These are phyloP conservation scores for Stegophylla sp. DNA, from an alignment of 2,888 invertebrate genomes.

Conservation along the genomic window DNA sequence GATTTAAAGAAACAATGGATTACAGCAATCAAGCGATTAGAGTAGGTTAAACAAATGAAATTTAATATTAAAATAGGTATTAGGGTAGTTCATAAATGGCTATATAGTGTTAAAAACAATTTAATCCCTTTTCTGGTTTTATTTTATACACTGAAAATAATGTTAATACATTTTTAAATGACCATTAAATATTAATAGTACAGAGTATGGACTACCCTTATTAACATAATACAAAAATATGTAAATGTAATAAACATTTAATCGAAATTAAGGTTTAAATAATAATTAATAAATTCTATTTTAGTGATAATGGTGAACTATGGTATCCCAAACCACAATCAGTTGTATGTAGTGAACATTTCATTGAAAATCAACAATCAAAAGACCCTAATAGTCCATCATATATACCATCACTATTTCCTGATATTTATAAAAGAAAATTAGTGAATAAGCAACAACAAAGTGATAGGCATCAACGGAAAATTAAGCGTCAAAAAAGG, in stretches of 20 bases:
- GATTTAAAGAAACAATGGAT: slow-evolving; percentile 17
- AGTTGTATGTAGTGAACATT: slow-evolving; percentile 8
- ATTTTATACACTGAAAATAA: too few species aligned
- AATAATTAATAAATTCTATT: background rate
- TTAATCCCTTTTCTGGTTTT: too few species aligned
- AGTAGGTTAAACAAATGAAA: background rate
- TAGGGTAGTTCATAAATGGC: too few species aligned
- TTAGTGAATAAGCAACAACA: background rate
- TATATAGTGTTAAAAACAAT: too few species aligned
- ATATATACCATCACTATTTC: too few species aligned
- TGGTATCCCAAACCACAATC: slow-evolving; percentile 9
- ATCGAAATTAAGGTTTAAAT: too few species aligned
- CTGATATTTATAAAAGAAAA: background rate
- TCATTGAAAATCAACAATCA: slow-evolving; percentile 7
- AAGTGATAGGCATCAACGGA: background rate
- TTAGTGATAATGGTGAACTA: background rate
- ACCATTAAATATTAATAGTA: too few species aligned
- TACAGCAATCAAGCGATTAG: background rate
- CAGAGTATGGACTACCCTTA: too few species aligned
- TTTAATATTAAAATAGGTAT: too few species aligned
- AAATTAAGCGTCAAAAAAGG: slow-evolving; percentile 1
- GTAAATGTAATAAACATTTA: too few species aligned
- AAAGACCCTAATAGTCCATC: slow-evolving; percentile 3
- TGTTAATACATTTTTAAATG: too few species aligned
- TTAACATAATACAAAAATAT: too few species aligned